Percentiles rank a stretch among this genome's conserved stretches.
Evolutionary conservation across 92 coral and sea anemone species (phyloP).

Genomic region (Scolanthus callimorphus): DNA sequence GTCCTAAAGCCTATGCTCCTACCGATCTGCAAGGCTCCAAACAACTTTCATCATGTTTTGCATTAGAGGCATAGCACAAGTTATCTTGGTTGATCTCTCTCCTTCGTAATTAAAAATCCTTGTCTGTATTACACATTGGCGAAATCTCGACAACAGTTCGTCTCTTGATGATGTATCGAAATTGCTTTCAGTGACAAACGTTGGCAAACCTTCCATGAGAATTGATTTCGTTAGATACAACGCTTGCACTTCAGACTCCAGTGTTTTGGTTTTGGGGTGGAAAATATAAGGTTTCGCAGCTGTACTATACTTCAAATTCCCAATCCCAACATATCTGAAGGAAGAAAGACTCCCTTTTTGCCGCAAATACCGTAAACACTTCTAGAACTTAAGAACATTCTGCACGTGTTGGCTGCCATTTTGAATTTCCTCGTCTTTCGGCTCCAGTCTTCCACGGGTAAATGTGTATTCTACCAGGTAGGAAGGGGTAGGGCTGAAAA

Average conservation of each 20-base stretch:
- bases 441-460: background rate
- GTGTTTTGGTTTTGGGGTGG: constrained; percentile 81
- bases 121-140: constrained; percentile 54
- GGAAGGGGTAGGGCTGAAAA: background rate
- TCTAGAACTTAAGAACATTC: background rate
- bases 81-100: constrained; percentile 65
- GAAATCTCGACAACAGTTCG: constrained; percentile 71
- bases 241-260: constrained; percentile 80
- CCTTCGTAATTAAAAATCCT: constrained; percentile 56
- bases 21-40: constrained; percentile 82
- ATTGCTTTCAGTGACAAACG: constrained; percentile 20
- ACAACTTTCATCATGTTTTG: constrained; percentile 81
- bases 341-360: background rate
- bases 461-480: background rate
- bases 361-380: background rate
- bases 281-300: constrained; percentile 68
- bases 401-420: constrained; percentile 16
- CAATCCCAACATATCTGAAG: background rate
- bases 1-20: no score
- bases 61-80: constrained; percentile 76
- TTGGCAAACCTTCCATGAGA: constrained; percentile 50
- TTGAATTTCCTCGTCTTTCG: background rate
- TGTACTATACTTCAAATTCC: constrained; percentile 2
- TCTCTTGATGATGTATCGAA: constrained; percentile 30
- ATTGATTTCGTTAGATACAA: constrained; percentile 78